Evolutionary conservation across 2,113 vertebrate genomes (phyloP).

Genomic region (Poicephalus gulielmi): DNA sequence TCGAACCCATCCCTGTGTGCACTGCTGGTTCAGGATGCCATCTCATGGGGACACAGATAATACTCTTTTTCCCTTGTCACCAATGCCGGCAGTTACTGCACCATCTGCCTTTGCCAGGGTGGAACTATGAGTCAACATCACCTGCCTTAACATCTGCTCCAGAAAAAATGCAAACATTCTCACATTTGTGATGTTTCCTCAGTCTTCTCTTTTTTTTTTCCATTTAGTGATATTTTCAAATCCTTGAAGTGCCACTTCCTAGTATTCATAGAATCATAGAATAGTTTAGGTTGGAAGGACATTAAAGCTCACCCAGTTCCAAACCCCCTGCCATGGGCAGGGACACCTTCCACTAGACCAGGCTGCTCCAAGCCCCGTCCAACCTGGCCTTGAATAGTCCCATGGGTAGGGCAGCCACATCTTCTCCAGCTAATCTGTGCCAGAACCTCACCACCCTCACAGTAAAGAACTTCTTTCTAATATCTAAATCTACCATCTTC

Average conservation of each 20-base stretch:
- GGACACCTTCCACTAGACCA: not conserved
- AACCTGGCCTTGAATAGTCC: not conserved
- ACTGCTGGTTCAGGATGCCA: slow-evolving; percentile 3
- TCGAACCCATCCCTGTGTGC: not conserved
- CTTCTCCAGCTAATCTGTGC: not conserved
- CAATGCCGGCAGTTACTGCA: not conserved
- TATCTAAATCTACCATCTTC: not conserved
- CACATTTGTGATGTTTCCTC: not conserved
- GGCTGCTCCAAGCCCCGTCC: not conserved
- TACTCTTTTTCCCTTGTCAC: not conserved
- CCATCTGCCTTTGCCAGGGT: not conserved
- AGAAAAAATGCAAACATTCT: not conserved
- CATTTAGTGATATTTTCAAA: not conserved
- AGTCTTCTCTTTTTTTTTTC: not conserved
- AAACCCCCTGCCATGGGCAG: not conserved
- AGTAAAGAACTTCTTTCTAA: not conserved
- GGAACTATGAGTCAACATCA: not conserved
- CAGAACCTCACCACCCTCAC: not conserved
- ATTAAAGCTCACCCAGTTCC: not conserved
- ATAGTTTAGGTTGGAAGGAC: not conserved
- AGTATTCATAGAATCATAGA: not conserved
- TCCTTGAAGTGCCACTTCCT: not conserved
- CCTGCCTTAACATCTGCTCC: fast-evolving
- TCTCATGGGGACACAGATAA: not conserved
- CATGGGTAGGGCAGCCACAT: not conserved